Conservation (phyloP, 2,888 invertebrate genomes). For the Callosobruchus maculatus region DNA sequence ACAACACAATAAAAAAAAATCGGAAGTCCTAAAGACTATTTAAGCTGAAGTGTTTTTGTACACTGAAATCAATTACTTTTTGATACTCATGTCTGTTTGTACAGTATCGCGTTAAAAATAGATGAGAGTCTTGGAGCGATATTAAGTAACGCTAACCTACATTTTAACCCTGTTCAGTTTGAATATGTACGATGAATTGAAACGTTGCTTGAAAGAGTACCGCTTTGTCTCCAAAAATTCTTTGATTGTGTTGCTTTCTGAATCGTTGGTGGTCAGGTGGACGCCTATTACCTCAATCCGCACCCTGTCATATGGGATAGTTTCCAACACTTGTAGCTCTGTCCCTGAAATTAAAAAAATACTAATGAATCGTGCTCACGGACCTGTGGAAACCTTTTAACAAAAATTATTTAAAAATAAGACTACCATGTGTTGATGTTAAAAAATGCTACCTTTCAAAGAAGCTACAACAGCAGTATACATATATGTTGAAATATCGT, state of each 20-base stretch:
- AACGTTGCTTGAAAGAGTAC: slow-evolving; percentile 42
- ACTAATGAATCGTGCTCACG: too few relatives aligned
- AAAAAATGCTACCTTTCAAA: too few relatives aligned
- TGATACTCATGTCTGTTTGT: not conserved
- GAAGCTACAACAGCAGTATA: too few relatives aligned
- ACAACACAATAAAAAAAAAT: not conserved
- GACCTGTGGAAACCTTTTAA: too few relatives aligned
- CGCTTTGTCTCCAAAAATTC: slow-evolving; percentile 44
- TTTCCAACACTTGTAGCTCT: slow-evolving; percentile 55
- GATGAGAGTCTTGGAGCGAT: not conserved
- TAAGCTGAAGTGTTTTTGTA: not conserved
- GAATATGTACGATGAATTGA: slow-evolving; percentile 44
- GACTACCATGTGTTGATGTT: too few relatives aligned
- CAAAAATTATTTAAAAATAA: too few relatives aligned
- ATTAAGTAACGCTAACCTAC: slow-evolving; percentile 14
- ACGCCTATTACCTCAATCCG: slow-evolving; percentile 50
- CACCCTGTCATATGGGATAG: slow-evolving; percentile 56
- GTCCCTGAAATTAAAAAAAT: slow-evolving; percentile 24
- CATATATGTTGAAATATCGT: too few relatives aligned
- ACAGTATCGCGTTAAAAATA: not conserved
- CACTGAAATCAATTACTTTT: not conserved
- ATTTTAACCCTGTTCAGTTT: slow-evolving; percentile 34
- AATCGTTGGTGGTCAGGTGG: slow-evolving; percentile 39
- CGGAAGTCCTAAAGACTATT: not conserved
- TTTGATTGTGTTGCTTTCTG: slow-evolving; percentile 43